Percentiles rank a stretch among this genome's conserved stretches.
phyloP scores from a whole-genome alignment of 2,888 invertebrate genomes.

The Megaustenia siamemsis region DNA sequence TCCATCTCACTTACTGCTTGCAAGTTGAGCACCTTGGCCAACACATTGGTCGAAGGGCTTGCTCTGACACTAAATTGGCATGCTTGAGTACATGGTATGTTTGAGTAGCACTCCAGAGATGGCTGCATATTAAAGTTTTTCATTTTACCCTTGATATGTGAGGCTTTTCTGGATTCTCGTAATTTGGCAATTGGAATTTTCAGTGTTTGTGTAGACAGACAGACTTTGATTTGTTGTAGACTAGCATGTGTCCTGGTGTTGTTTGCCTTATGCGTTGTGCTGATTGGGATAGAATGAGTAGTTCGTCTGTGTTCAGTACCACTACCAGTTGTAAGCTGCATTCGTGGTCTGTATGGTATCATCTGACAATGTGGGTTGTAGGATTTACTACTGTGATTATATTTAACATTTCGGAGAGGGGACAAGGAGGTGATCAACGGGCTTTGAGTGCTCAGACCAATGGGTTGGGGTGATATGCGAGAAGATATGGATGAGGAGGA shows the following conservation, averaged over 20 bases:
- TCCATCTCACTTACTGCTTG: slow-evolving; percentile 39
- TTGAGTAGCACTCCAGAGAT: slow-evolving; percentile 11
- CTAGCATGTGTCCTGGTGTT: neutral
- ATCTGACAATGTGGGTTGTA: slow-evolving; percentile 33
- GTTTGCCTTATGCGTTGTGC: slow-evolving; percentile 36
- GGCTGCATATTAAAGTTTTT: slow-evolving; percentile 34
- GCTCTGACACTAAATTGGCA: slow-evolving; percentile 28
- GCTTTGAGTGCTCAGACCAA: slow-evolving; percentile 36
- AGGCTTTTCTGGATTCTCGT: slow-evolving; percentile 40
- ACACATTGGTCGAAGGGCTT: slow-evolving; percentile 24
- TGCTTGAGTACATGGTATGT: slow-evolving; percentile 22
- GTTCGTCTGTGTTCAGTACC: slow-evolving; percentile 19
- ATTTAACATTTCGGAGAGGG: slow-evolving; percentile 43
- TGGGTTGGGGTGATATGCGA: slow-evolving; percentile 37
- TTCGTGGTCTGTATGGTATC: slow-evolving; percentile 45
- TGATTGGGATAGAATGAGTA: slow-evolving; percentile 39
- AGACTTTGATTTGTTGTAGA: slow-evolving; percentile 51
- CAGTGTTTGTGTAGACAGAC: slow-evolving; percentile 50
- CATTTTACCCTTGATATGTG: slow-evolving; percentile 44
- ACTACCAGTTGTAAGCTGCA: slow-evolving; percentile 27
- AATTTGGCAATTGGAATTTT: slow-evolving; percentile 53
- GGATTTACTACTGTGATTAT: slow-evolving; percentile 5
- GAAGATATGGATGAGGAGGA: slow-evolving; percentile 18
- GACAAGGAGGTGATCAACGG: slow-evolving; percentile 51
- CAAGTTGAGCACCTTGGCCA: slow-evolving; percentile 46